Percentiles rank a stretch among this genome's conserved stretches.
phyloP scores from a whole-genome alignment of 2,888 invertebrate species.

The Drosophila melanosoma region DNA sequence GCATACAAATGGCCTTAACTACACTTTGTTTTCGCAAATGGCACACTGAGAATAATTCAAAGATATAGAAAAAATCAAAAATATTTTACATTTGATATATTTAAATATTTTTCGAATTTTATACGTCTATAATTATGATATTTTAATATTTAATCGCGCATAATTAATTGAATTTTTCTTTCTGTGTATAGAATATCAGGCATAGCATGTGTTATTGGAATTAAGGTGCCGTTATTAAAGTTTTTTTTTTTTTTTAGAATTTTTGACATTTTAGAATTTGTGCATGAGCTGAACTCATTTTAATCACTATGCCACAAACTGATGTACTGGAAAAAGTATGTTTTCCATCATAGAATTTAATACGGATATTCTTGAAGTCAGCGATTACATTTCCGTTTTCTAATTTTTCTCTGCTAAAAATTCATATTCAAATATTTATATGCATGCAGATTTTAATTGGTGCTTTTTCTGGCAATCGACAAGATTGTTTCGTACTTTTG shows the following conservation, averaged over 20 bases:
- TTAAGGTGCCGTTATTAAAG: constrained; percentile 23
- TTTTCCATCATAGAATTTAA: not conserved
- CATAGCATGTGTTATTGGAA: constrained; percentile 27
- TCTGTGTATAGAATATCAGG: not conserved
- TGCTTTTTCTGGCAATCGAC: not conserved
- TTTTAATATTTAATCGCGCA: too few species aligned
- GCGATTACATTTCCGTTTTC: not conserved
- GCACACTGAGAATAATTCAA: constrained; percentile 1
- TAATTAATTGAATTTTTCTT: not conserved
- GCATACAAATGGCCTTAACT: constrained; percentile 52
- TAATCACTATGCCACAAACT: constrained; percentile 7
- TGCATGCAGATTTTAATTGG: not conserved
- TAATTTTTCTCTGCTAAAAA: not conserved
- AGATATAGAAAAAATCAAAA: not conserved
- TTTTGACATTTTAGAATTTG: constrained; percentile 10
- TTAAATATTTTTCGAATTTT: not conserved
- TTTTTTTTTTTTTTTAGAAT: not conserved
- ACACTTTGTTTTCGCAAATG: constrained; percentile 22
- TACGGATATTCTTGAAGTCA: not conserved
- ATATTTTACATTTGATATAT: not conserved
- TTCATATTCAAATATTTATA: not conserved
- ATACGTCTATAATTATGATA: not conserved
- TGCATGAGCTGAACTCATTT: constrained; percentile 11
- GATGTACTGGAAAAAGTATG: not conserved
- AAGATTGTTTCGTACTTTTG: not conserved